Evolutionary conservation across 2,113 vertebrate species (phyloP).

Genomic region (Megaleporinus macrocephalus): DNA sequence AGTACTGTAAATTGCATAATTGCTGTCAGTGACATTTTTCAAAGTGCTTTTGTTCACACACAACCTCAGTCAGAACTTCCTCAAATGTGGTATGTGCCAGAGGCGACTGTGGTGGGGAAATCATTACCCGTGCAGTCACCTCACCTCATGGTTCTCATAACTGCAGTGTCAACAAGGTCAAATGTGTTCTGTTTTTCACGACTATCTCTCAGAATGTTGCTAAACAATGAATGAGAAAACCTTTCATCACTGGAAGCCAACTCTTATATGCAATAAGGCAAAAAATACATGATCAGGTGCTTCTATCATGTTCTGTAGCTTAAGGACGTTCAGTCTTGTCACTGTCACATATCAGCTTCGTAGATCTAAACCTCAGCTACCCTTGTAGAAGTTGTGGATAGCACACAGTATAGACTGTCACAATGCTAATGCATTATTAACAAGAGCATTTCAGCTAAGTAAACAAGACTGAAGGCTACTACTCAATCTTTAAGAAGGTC

Average conservation of each 20-base stretch:
- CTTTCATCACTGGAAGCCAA: not conserved
- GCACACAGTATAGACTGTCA: not conserved
- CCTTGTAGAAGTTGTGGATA: not conserved
- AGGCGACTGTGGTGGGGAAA: not conserved
- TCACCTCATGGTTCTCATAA: constrained; percentile 5
- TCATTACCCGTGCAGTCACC: not conserved
- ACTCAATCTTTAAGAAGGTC: not conserved
- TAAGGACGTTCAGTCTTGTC: not conserved
- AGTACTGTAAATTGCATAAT: not conserved
- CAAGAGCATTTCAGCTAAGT: not conserved
- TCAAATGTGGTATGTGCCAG: not conserved
- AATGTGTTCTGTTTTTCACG: not conserved
- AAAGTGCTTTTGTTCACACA: not conserved
- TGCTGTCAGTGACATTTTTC: not conserved
- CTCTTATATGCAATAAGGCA: not conserved
- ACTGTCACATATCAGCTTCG: not conserved
- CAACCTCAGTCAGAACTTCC: not conserved
- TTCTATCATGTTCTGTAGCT: not conserved
- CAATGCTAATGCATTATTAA: not conserved
- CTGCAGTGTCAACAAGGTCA: not conserved
- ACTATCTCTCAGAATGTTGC: not conserved
- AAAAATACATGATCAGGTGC: not conserved
- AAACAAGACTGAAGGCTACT: not conserved
- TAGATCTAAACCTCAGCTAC: not conserved
- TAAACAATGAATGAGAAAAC: not conserved